Base-by-base conservation (phyloP, 2,888 invertebrate species). In the Hyposoter didymator region DNA sequence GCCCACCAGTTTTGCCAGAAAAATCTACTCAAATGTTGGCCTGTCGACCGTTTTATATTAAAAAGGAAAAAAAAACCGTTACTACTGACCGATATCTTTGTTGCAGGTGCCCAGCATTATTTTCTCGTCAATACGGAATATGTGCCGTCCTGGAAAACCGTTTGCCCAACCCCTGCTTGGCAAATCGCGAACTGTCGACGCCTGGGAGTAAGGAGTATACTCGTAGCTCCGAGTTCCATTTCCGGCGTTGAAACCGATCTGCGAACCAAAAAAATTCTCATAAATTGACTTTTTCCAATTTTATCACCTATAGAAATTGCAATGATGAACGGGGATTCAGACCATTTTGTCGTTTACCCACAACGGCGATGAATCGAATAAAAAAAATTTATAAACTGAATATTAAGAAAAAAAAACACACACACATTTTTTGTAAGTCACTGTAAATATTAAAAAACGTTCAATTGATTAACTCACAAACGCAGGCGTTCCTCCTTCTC, bases 161-260 rank as follows among this genome's bases (percentile, higher is more conserved):
- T 98, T 98, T 0, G 97, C 98, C 96, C 96, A 97, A 35, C 98
- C 98, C 91, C 98, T 95, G 8, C 96, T 96, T 0, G 97, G 96
- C 87, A 99, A 94, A 94, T 98, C 98, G 89, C 98, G 95, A 55
- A 98, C 95, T 3, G 98, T 97, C 66, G 97, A 97, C 12, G 96
- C 96, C 94, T 98, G 98, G 72, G 98, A 98, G 94, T 98, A 99
- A 0, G 98, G 98, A 83, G 95, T 96, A 93, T 98, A 98, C 94
- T 98, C 98, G 93, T 96, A 98, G 87, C 97, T 96, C 92, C 97
- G 96, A 0, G 98, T 98, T 22, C 98, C 98, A 92, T 99, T 98
- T 75, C 99, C 99, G 78, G 97, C 99, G 93, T 99, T 99, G 93
- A 99, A 99, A 62, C 99, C 99, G 91, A 98, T 96, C 98, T 98